Evolutionary conservation across 2,113 vertebrate species (phyloP).

Genomic region (Emydocephalus ijimae): DNA sequence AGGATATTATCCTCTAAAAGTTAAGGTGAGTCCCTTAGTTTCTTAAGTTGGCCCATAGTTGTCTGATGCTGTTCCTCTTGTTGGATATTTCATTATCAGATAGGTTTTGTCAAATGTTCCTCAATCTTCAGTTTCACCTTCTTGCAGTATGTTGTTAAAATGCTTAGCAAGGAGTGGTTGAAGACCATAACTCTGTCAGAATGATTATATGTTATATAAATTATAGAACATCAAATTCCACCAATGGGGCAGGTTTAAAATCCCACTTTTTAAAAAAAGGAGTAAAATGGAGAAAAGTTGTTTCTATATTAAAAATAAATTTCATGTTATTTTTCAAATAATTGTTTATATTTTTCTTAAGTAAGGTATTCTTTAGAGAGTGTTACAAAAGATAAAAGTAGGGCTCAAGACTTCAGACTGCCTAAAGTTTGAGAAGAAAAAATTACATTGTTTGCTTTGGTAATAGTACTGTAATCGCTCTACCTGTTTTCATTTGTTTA

Average conservation of each 20-base stretch:
- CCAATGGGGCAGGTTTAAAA: not conserved
- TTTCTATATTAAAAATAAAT: not conserved
- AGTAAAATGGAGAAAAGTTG: not conserved
- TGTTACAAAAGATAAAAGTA: not conserved
- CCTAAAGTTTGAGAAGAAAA: not conserved
- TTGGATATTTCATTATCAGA: too few relatives aligned
- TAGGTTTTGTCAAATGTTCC: too few relatives aligned
- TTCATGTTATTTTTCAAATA: not conserved
- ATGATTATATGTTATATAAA: not conserved
- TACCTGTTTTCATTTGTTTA: not conserved
- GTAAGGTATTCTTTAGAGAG: not conserved
- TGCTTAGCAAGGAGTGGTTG: too few relatives aligned
- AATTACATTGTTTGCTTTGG: not conserved
- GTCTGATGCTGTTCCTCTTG: too few relatives aligned
- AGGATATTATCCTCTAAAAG: not conserved
- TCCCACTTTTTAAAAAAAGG: not conserved
- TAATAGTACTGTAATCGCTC: not conserved
- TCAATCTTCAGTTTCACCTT: too few relatives aligned
- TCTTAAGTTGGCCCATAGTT: too few relatives aligned
- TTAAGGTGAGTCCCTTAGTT: not conserved
- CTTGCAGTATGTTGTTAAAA: too few relatives aligned
- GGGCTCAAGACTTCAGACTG: not conserved
- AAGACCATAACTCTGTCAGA: not conserved
- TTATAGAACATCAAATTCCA: not conserved
- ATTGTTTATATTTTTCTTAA: not conserved